Conservation (phyloP, 1,140 invertebrate genomes). For the Hirudo medicinalis region DNA sequence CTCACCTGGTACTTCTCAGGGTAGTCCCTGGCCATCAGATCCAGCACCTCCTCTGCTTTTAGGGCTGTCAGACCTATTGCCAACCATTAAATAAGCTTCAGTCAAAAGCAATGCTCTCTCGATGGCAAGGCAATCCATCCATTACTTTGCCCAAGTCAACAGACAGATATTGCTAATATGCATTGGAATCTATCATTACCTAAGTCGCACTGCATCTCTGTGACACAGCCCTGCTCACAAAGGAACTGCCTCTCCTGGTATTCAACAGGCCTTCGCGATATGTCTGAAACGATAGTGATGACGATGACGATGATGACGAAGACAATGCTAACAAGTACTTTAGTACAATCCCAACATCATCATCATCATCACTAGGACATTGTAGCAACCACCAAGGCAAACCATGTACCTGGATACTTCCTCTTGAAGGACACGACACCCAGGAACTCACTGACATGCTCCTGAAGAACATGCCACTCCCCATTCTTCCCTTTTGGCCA, state of each 20-base stretch:
- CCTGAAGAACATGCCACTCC: conserved; percentile 71
- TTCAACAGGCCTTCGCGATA: conserved; percentile 66
- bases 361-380: too few species aligned
- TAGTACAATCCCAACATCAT: neutral
- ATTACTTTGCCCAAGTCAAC: too few species aligned
- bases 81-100: conserved; percentile 23
- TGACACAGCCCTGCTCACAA: conserved; percentile 65
- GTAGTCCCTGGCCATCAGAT: conserved; percentile 86
- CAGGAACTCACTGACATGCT: conserved; percentile 80
- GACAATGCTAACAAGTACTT: neutral
- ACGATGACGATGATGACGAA: too few species aligned
- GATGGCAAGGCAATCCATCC: too few species aligned
- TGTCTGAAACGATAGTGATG: conserved; percentile 42
- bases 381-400: neutral
- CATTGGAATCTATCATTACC: too few species aligned
- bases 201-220: conserved; percentile 79
- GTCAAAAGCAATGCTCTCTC: neutral
- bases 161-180: too few species aligned
- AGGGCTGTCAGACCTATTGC: conserved; percentile 80
- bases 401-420: conserved; percentile 59
- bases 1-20: conserved; percentile 67
- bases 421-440: conserved; percentile 87
- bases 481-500: conserved; percentile 64
- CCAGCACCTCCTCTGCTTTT: conserved; percentile 74
- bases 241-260: conserved; percentile 79